Conservation (phyloP, 2,888 invertebrate genomes). For the Halictus quadricinctus region DNA sequence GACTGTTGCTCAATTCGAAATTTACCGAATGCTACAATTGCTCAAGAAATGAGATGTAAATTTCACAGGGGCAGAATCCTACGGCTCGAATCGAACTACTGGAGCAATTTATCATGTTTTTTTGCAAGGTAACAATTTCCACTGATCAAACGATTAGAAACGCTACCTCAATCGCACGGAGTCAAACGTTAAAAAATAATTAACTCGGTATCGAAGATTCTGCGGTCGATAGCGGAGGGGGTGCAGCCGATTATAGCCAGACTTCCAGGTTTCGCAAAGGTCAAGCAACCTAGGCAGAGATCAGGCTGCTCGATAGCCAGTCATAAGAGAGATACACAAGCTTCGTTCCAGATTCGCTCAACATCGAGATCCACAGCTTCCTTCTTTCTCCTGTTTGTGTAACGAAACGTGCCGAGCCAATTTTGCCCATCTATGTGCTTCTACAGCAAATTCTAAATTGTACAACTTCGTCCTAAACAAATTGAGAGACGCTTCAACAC, state of each 20-base stretch:
- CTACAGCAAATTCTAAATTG: neutral
- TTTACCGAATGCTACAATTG: neutral
- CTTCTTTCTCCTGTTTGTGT: constrained; percentile 54
- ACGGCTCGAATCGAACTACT: neutral
- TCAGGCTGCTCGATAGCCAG: constrained; percentile 32
- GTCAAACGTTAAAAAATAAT: constrained; percentile 38
- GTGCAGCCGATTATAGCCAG: constrained; percentile 29
- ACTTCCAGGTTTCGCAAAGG: constrained; percentile 53
- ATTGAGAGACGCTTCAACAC: neutral
- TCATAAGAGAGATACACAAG: constrained; percentile 25
- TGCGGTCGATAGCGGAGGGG: constrained; percentile 17
- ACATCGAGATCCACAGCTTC: constrained; percentile 50
- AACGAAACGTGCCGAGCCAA: constrained; percentile 22
- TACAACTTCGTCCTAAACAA: neutral
- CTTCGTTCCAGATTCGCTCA: constrained; percentile 67
- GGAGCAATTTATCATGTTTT: neutral
- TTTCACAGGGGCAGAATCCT: neutral
- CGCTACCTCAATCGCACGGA: neutral
- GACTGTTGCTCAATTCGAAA: neutral
- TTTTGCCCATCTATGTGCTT: neutral
- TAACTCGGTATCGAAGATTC: constrained; percentile 29
- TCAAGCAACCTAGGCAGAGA: constrained; percentile 29
- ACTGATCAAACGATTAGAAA: neutral
- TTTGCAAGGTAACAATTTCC: neutral
- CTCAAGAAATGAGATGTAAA: neutral